phyloP scores from a whole-genome alignment of 2,888 invertebrate species.

The Baccha elongata region DNA sequence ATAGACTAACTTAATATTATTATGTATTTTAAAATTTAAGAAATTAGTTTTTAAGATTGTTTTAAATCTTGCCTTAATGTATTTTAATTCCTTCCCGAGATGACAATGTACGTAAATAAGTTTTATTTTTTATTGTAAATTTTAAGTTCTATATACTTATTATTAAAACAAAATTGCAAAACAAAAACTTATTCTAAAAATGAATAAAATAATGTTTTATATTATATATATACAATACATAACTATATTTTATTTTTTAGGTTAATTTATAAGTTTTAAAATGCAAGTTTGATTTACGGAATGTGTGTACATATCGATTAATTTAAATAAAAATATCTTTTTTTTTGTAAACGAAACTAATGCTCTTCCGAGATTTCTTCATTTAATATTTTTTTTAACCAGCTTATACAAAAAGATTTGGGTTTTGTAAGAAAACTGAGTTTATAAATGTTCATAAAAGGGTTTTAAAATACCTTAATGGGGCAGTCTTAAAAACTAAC shows the following conservation, averaged over 20 bases:
- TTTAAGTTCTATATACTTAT: slow-evolving; percentile 34
- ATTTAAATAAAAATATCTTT: slow-evolving; percentile 64
- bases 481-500: too few species aligned
- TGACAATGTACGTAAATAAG: slow-evolving; percentile 39
- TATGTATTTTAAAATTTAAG: slow-evolving; percentile 32
- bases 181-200: slow-evolving; percentile 18
- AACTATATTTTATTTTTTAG: slow-evolving; percentile 9
- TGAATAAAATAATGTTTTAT: slow-evolving; percentile 45
- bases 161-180: too few species aligned
- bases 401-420: too few species aligned
- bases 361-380: too few species aligned
- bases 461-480: too few species aligned
- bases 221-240: slow-evolving; percentile 46
- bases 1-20: slow-evolving; percentile 67
- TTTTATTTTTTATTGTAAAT: slow-evolving; percentile 46
- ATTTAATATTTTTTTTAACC: too few species aligned
- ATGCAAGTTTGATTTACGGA: slow-evolving; percentile 44
- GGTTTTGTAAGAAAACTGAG: too few species aligned
- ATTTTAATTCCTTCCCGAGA: slow-evolving; percentile 44
- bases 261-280: slow-evolving; percentile 30
- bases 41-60: slow-evolving; percentile 77
- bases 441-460: too few species aligned
- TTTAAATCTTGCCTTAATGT: slow-evolving; percentile 80
- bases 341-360: slow-evolving; percentile 30
- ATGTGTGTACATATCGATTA: slow-evolving; percentile 63